Evolutionary conservation across 2,797 vertebrate species (phyloP).

Genomic region (Sylvilagus floridanus): DNA sequence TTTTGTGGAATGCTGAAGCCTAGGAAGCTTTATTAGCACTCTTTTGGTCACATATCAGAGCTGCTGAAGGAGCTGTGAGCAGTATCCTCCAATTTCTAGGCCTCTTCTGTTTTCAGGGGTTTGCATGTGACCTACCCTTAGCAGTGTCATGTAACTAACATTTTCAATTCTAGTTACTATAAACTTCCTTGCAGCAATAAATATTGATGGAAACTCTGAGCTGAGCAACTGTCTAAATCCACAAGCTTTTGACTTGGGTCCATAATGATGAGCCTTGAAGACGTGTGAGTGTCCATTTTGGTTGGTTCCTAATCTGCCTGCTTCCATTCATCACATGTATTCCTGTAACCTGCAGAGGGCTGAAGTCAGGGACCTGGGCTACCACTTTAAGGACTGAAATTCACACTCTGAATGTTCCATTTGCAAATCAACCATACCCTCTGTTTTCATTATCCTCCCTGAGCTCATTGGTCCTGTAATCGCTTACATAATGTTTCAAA

Average conservation of each 20-base stretch:
- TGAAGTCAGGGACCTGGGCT: background rate
- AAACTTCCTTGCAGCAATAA: background rate
- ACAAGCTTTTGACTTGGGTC: background rate
- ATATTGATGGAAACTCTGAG: background rate
- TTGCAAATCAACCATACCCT: background rate
- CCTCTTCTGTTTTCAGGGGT: background rate
- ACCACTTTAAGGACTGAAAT: background rate
- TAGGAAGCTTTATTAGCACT: background rate
- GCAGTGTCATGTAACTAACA: too few species aligned
- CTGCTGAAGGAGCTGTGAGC: background rate
- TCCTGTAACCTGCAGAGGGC: background rate
- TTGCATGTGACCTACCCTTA: background rate
- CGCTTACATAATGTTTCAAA: background rate
- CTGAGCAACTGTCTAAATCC: background rate
- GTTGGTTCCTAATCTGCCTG: background rate
- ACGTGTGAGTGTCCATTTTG: background rate
- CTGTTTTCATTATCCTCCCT: background rate
- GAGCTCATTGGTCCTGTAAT: background rate
- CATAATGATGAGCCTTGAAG: background rate
- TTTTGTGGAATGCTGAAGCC: background rate
- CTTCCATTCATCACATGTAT: background rate
- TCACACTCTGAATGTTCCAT: background rate
- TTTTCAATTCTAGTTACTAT: background rate
- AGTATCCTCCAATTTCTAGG: background rate
- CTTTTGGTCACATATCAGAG: background rate